Conservation (phyloP, 2,888 invertebrate species). For the Caenorhabditis drosophilae region DNA sequence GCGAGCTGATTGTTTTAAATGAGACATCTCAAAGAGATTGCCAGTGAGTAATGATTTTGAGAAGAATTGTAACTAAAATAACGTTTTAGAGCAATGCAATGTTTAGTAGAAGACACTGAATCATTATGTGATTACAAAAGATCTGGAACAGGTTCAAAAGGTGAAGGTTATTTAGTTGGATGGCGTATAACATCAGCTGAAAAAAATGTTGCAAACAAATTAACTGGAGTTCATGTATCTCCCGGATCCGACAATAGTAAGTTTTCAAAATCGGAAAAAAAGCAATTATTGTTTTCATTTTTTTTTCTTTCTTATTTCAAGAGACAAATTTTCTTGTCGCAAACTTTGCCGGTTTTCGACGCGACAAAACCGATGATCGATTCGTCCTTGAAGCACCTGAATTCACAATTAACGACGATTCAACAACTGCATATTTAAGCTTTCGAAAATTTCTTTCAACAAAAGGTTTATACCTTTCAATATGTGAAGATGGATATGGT, state of each 20-base stretch:
- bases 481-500: constrained; percentile 46
- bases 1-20: constrained; percentile 19
- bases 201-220: constrained; percentile 40
- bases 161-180: constrained; percentile 46
- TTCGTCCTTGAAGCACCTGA: constrained; percentile 56
- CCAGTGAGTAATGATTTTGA: constrained; percentile 13
- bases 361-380: constrained; percentile 21
- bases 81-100: constrained; percentile 37
- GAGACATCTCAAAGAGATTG: constrained; percentile 19
- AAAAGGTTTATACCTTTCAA: constrained; percentile 43
- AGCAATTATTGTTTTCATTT: background rate
- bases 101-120: constrained; percentile 38
- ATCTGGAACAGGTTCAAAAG: constrained; percentile 42
- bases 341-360: constrained; percentile 41
- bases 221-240: constrained; percentile 50
- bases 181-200: constrained; percentile 32
- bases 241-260: constrained; percentile 29
- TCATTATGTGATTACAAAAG: constrained; percentile 48
- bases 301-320: constrained; percentile 10
- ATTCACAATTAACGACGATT: constrained; percentile 43
- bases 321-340: constrained; percentile 47
- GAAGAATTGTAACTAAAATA: background rate
- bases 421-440: constrained; percentile 44
- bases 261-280: too few species aligned
- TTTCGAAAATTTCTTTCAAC: constrained; percentile 54